Evolutionary conservation across 2,888 invertebrate species (phyloP), one percentile per base, ranked within the genome.

Genomic region (Metellina segmentata): DNA sequence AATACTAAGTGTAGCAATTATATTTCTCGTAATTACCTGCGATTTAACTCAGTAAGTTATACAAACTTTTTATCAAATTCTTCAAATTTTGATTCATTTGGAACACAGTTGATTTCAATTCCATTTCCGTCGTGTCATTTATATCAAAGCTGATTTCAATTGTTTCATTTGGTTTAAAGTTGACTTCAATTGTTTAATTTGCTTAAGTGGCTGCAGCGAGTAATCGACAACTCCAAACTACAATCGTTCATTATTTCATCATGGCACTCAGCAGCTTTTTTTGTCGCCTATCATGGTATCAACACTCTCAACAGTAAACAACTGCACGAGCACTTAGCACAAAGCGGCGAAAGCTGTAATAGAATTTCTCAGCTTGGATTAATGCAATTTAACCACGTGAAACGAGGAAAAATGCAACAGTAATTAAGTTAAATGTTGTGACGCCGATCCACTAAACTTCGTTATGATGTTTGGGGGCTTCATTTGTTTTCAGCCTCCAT

Each of bases 341-440:
- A 9, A 20, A 75, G 6, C 9, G 11, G 48, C 49, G 48, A 34
- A 75, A 75, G 75, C 20, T 16, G 19, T 71, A 75, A 75, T 48
- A 75, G 48, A 51, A 82, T 20, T 20, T 48, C 48, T 53, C 13
- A 16, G 13, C 8, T 9, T 20, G 34, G 74, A 85, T 75, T 85
- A 85, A 85, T 48, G 85, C 61, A 85, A 75, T 49, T 75, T 20
- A 53, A 61, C 20, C 20, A n/a, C 48, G 53, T 48, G 13, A 61
- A 75, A 48, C 61, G 53, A 85, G 19, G 61, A 19, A 34, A 85
- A 75, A 61, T 75, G 34, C 85, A 20, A 53, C 48, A 34, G 61
- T 85, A 85, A 85, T 85, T 85, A 85, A 85, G 85, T 85, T 85
- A 85, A 85, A 85, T 52, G 85, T 61, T 61, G 74, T 85, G 85